phyloP scores from a whole-genome alignment of 2,888 invertebrate species.

The Aphodius sticticus region DNA sequence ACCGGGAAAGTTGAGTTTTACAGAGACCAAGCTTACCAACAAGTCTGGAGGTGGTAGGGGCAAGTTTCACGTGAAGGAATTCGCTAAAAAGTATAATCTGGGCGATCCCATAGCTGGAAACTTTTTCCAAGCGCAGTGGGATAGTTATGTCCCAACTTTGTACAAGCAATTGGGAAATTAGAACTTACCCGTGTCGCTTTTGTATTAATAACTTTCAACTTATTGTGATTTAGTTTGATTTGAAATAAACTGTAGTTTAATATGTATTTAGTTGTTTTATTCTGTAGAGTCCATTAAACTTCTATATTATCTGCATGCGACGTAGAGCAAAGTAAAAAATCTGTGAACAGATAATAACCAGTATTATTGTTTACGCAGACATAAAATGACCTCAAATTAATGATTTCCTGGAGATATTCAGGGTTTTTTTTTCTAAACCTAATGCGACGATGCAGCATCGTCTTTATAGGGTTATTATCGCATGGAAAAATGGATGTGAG shows the following conservation, averaged over 20 bases:
- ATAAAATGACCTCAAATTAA: not conserved
- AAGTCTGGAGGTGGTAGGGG: slow-evolving; percentile 45
- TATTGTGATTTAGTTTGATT: not conserved
- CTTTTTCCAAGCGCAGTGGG: slow-evolving; percentile 47
- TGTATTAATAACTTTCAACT: not conserved
- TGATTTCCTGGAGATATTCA: not conserved
- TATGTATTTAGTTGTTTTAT: not conserved
- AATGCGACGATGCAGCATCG: not conserved
- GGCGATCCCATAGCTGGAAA: slow-evolving; percentile 49
- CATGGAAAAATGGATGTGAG: too few relatives aligned
- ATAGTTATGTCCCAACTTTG: slow-evolving; percentile 34
- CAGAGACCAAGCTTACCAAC: slow-evolving; percentile 49
- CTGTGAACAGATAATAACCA: not conserved
- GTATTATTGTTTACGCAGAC: not conserved
- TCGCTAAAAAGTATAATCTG: slow-evolving; percentile 45
- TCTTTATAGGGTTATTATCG: not conserved
- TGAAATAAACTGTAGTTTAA: not conserved
- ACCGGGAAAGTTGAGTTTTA: slow-evolving; percentile 48
- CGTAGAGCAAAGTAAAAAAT: not conserved
- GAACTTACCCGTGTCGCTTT: not conserved
- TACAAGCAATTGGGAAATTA: slow-evolving; percentile 36
- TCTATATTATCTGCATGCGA: not conserved
- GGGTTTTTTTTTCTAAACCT: not conserved
- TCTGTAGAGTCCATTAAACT: not conserved
- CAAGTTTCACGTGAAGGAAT: slow-evolving; percentile 44